Evolutionary conservation across 2,113 vertebrate species (phyloP), one percentile per base, ranked within the genome.

Genomic region (Bubalus kerabau): DNA sequence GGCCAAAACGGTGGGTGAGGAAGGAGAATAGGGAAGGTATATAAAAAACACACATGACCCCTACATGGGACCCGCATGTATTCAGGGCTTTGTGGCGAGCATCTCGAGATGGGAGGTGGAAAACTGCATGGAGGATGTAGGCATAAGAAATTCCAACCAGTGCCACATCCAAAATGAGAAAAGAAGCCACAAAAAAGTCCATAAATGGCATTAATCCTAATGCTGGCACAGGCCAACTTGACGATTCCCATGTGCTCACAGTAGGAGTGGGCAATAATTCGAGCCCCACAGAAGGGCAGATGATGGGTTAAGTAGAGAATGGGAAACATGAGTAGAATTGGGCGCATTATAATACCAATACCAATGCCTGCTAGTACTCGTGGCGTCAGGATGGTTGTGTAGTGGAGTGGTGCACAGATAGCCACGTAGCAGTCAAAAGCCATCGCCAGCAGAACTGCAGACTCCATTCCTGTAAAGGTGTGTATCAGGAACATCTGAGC

Each of bases 401-500:
- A 97, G 17, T 40, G 86, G 30, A 97, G 60, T 6, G 86, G 95
- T 21, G 5, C 52, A 64, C 96, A 96, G 59, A 93, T 96, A 15
- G 92, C 96, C 40, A 92, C 90, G 8, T 94, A 93, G 17, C 56
- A n/a, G 48, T 95, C 97, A 85, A 93, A 97, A 40, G 93, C 95
- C 97, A 96, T 98, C 7, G 98, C 94, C 81, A 97, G 19, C 5
- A 98, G 78, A 19, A 98, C 54, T 28, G 67, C 2, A 0, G 94
- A 97, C 36, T 97, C 97, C 15, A 95, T 91, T 26, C 84, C 62
- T 40, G 95, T 97, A 48, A 97, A 96, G 14, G 95, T 2, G 17
- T 98, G 95, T 9, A 94, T 95, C 40, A 96, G 86, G 83, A 98
- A 97, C 91, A 98, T 97, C 84, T 98, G 98, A 28, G 93, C 62